These are phyloP conservation scores for Saccopteryx bilineata DNA, from an alignment of 2,113 vertebrate genomes.

Conservation along the genomic window DNA sequence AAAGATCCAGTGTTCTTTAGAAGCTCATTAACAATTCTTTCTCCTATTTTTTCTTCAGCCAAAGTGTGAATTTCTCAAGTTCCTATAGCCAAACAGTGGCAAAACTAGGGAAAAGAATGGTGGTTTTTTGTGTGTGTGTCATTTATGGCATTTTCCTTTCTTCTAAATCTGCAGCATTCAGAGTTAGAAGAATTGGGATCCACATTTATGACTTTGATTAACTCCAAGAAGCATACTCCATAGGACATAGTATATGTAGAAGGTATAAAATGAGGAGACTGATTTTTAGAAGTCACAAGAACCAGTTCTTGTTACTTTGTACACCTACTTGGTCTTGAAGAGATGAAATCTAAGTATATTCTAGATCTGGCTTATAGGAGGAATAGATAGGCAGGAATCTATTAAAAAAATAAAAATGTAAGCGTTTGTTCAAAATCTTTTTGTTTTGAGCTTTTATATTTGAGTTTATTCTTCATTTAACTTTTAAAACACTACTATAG, in stretches of 20 bases:
- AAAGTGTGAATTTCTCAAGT: conserved; percentile 23
- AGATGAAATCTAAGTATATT: not conserved
- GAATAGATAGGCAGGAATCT: not conserved
- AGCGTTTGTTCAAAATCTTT: no score
- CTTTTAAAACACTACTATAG: no score
- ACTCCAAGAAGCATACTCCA: not conserved
- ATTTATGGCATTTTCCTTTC: conserved; percentile 35
- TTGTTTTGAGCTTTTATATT: no score
- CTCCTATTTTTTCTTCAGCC: not conserved
- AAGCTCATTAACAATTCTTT: conserved; percentile 55
- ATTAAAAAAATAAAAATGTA: not conserved
- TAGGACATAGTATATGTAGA: not conserved
- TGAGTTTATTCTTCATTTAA: no score
- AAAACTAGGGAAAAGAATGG: not conserved
- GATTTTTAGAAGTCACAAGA: not conserved
- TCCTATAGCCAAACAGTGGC: conserved; percentile 18
- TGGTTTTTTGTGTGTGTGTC: not conserved
- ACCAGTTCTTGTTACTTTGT: not conserved
- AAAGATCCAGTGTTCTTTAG: conserved; percentile 58
- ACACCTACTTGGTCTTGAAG: not conserved
- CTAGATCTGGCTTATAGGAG: not conserved
- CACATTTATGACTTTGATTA: conserved; percentile 27
- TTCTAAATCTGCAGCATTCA: not conserved
- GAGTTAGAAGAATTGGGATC: not conserved
- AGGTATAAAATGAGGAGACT: not conserved